phyloP scores from a whole-genome alignment of 2,113 vertebrate species.

The Polypterus bichir region DNA sequence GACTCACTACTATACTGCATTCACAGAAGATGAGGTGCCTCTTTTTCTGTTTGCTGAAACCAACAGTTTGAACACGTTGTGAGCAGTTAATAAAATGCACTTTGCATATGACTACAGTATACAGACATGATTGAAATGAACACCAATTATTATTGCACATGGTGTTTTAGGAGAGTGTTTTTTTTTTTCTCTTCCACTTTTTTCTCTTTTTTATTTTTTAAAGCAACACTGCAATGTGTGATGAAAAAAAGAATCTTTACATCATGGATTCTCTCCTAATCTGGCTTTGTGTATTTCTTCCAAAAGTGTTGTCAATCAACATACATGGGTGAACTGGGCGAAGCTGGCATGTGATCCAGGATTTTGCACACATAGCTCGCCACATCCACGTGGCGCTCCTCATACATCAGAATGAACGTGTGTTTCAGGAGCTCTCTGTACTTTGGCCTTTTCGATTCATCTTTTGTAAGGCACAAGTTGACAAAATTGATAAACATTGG shows the following conservation, averaged over 20 bases:
- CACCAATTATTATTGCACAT: constrained; percentile 75
- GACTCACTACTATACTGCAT: constrained; percentile 55
- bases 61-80: constrained; percentile 48
- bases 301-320: constrained; percentile 74
- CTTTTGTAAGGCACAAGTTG: constrained; percentile 98
- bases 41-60: constrained; percentile 41
- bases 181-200: constrained; percentile 13
- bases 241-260: constrained; percentile 61
- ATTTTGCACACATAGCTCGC: constrained; percentile 89
- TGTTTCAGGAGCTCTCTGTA: constrained; percentile 98
- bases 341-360: constrained; percentile 89
- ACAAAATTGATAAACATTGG: constrained; percentile 97
- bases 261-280: constrained; percentile 50
- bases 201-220: constrained; percentile 1
- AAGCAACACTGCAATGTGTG: constrained; percentile 71
- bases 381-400: constrained; percentile 86
- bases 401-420: constrained; percentile 96
- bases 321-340: constrained; percentile 93
- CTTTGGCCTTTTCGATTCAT: constrained; percentile 99
- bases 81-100: constrained; percentile 52
- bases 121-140: constrained; percentile 71
- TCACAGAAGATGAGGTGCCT: constrained; percentile 49
- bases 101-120: constrained; percentile 65
- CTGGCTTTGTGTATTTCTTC: constrained; percentile 49
- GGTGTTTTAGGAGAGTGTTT: constrained; percentile 64